Evolutionary conservation across 2,888 invertebrate genomes (phyloP).

Genomic region (Flexamia atlantica): DNA sequence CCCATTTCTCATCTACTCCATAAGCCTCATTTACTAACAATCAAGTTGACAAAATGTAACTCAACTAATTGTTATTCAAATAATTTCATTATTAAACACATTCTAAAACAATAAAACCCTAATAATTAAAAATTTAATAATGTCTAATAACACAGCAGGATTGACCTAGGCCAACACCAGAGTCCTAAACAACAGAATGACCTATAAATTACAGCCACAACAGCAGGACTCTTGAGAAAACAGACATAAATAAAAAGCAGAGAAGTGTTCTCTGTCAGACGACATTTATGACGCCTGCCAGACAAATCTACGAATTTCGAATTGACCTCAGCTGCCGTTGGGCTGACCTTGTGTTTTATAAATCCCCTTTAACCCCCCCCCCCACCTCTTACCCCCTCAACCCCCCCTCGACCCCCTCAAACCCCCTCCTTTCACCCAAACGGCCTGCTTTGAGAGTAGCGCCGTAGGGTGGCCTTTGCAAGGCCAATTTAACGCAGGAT

Average conservation of each 20-base stretch:
- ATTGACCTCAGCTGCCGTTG: neutral
- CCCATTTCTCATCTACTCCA: no score
- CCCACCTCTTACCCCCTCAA: neutral
- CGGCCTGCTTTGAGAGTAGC: neutral
- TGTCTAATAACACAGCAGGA: no score
- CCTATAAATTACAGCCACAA: neutral
- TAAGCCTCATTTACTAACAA: no score
- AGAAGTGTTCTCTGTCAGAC: neutral
- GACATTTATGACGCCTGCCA: neutral
- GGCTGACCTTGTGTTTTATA: neutral
- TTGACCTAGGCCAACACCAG: neutral
- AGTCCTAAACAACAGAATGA: neutral
- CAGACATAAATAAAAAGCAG: neutral
- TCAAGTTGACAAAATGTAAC: no score
- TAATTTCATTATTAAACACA: no score
- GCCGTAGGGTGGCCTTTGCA: neutral
- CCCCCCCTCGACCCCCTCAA: no score
- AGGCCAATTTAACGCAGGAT: slow-evolving; percentile 10
- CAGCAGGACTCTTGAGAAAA: neutral
- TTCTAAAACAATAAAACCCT: no score
- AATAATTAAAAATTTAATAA: no score
- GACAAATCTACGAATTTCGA: neutral
- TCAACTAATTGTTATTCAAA: no score
- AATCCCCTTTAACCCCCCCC: neutral
- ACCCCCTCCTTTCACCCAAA: no score